phyloP scores from a whole-genome alignment of 2,113 vertebrate species.

The Shinisaurus crocodilurus region DNA sequence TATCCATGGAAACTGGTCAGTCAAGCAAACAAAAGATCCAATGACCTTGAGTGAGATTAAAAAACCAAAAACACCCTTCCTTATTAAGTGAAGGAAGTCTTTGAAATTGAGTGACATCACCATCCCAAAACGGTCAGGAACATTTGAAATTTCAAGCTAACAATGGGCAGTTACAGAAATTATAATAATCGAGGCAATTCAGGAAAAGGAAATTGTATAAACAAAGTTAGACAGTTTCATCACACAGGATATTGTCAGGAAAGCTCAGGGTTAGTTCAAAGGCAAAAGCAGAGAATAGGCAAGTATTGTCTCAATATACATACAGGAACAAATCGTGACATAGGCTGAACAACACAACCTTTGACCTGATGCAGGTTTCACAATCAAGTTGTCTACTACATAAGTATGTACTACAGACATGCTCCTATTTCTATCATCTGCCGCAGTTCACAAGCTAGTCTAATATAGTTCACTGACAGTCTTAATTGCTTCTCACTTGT shows the following conservation, averaged over 20 bases:
- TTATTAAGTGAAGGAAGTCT: not conserved
- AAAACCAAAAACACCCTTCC: not conserved
- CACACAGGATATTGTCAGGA: not conserved
- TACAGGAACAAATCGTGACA: not conserved
- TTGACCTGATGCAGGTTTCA: not conserved
- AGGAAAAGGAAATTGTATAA: not conserved
- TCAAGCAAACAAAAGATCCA: slow-evolving; percentile 26
- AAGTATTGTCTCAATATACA: not conserved
- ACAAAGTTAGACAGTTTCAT: not conserved
- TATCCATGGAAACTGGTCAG: slow-evolving; percentile 34
- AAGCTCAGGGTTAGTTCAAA: not conserved
- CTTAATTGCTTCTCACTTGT: not conserved
- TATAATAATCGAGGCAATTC: not conserved
- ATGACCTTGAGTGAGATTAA: slow-evolving; percentile 22
- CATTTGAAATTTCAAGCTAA: not conserved
- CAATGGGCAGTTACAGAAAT: not conserved
- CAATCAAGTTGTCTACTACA: not conserved
- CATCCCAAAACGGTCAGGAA: not conserved
- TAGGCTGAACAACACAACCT: not conserved
- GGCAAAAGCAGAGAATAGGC: not conserved
- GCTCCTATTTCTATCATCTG: not conserved
- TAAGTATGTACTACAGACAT: not conserved
- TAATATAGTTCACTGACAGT: not conserved
- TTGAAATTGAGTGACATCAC: not conserved
- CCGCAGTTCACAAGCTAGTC: not conserved